Conservation (phyloP, 2,113 vertebrate species). For the Dermatemys mawii region DNA sequence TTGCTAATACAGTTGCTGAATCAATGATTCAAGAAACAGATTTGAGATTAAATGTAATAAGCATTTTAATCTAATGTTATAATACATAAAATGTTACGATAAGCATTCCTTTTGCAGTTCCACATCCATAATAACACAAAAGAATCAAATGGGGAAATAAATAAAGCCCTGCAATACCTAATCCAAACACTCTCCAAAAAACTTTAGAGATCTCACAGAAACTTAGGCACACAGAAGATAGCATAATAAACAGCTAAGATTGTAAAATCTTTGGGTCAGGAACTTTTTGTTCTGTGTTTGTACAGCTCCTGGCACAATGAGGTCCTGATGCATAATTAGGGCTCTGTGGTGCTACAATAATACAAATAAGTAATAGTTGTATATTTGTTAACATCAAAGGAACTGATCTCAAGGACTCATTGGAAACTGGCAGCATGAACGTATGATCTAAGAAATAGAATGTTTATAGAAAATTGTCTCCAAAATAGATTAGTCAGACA, state of each 20-base stretch:
- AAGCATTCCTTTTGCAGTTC: background rate
- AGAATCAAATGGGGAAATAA: background rate
- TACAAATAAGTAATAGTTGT: fast-evolving
- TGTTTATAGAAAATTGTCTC: background rate
- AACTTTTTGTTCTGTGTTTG: background rate
- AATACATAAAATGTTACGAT: background rate
- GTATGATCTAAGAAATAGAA: background rate
- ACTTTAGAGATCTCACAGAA: background rate
- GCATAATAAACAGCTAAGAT: background rate
- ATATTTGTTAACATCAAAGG: background rate
- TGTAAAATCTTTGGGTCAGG: background rate
- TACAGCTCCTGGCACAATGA: background rate
- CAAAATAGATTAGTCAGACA: too few species aligned
- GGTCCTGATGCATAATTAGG: background rate
- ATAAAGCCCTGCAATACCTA: background rate
- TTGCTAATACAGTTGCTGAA: background rate
- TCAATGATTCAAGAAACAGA: slow-evolving; percentile 42
- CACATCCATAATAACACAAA: background rate
- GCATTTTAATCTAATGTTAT: background rate
- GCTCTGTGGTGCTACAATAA: background rate
- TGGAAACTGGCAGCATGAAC: background rate
- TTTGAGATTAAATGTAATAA: background rate
- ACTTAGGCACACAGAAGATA: background rate
- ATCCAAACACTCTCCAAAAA: background rate
- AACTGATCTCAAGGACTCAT: background rate